These are phyloP conservation scores for Oreochromis mossambicus DNA, from an alignment of 2,797 vertebrate species.

Conservation along the genomic window DNA sequence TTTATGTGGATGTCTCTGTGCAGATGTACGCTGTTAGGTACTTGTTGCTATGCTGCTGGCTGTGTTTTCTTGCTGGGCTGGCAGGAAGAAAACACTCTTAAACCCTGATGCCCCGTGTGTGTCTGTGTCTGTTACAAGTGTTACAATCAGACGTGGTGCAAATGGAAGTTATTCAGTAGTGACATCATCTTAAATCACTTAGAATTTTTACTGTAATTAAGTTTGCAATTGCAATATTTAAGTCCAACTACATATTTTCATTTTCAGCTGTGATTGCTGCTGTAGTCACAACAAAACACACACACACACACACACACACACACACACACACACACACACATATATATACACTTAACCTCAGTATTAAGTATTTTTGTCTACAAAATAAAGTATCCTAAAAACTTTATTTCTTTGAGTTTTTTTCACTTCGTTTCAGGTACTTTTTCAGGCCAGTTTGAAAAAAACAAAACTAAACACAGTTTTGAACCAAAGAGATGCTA, in stretches of 20 bases:
- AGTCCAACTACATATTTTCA: accelerated
- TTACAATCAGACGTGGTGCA: background rate
- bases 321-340: background rate
- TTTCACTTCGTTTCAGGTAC: accelerated
- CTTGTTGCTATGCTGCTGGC: background rate
- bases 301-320: background rate
- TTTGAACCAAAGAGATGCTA: background rate
- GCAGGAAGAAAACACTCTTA: background rate
- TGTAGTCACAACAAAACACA: background rate
- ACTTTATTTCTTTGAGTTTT: accelerated
- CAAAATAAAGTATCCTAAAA: background rate
- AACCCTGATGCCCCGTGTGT: background rate
- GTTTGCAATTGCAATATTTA: background rate
- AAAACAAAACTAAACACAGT: background rate
- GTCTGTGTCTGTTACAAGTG: background rate
- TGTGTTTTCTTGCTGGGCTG: background rate
- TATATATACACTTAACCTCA: accelerated
- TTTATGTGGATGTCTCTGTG: background rate
- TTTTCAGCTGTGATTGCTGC: background rate
- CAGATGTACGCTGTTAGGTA: background rate
- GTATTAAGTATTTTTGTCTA: background rate
- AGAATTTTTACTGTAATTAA: background rate
- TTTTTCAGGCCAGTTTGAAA: background rate
- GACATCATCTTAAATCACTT: background rate
- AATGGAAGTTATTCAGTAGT: background rate